Percentiles rank a stretch among this genome's conserved stretches.
phyloP scores from a whole-genome alignment of 2,113 vertebrate species.

The Corythaeola cristata region DNA sequence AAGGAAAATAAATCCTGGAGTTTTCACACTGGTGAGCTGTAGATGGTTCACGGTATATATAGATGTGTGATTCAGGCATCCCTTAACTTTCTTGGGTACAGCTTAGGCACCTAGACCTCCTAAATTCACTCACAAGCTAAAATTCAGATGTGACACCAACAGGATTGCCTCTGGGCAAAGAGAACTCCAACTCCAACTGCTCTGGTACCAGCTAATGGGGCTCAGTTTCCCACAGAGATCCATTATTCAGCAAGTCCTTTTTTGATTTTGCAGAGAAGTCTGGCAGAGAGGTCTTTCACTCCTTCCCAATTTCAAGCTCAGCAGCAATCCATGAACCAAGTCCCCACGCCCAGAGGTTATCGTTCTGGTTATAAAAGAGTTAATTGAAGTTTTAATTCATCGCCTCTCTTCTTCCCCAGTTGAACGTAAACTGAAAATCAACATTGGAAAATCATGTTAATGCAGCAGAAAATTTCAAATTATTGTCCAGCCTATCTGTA shows the following conservation, averaged over 20 bases:
- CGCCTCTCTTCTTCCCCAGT: background rate
- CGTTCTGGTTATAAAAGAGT: background rate
- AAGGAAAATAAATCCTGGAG: background rate
- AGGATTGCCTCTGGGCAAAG: background rate
- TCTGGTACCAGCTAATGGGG: background rate
- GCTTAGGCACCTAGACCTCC: background rate
- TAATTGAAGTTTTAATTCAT: background rate
- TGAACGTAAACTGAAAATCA: background rate
- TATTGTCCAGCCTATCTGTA: background rate
- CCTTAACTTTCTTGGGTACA: background rate
- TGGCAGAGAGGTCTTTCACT: background rate
- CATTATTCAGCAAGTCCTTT: background rate
- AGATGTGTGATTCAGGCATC: background rate
- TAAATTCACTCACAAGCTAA: fast-evolving
- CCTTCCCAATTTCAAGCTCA: fast-evolving
- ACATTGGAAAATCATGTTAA: background rate
- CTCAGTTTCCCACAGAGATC: background rate
- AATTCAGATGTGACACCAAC: background rate
- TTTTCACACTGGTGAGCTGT: background rate
- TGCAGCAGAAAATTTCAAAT: background rate
- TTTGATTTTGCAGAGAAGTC: background rate
- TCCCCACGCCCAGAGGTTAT: background rate
- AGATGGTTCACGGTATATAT: background rate
- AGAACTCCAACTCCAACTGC: background rate
- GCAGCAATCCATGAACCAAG: background rate